Conservation (phyloP, 2,888 invertebrate species). For the Drosophila emarginata region DNA sequence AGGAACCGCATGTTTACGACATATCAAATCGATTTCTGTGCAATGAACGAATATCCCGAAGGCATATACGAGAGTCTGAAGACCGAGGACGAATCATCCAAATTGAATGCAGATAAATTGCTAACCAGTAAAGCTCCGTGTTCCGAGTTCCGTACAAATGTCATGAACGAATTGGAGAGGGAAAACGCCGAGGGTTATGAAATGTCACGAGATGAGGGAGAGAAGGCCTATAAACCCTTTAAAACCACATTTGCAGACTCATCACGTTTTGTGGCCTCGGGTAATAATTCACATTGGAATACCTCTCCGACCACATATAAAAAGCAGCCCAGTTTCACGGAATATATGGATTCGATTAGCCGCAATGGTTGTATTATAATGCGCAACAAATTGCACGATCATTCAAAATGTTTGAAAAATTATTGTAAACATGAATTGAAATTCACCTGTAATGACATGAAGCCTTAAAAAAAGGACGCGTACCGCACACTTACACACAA, state of each 20-base stretch:
- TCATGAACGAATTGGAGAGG: slow-evolving; percentile 68
- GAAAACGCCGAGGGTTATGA: slow-evolving; percentile 45
- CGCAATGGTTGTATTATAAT: slow-evolving; percentile 80
- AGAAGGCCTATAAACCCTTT: slow-evolving; percentile 73
- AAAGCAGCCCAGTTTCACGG: slow-evolving; percentile 73
- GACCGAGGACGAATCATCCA: slow-evolving; percentile 60
- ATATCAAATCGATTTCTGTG: slow-evolving; percentile 85
- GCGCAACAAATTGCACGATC: slow-evolving; percentile 80
- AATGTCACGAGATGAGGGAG: slow-evolving; percentile 59
- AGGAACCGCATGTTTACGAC: slow-evolving; percentile 84
- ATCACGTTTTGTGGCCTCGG: slow-evolving; percentile 66
- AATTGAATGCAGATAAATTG: slow-evolving; percentile 58
- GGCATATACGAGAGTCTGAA: slow-evolving; percentile 77
- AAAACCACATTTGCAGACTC: slow-evolving; percentile 75
- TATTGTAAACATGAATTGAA: slow-evolving; percentile 77
- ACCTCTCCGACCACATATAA: slow-evolving; percentile 54
- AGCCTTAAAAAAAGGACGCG: slow-evolving; percentile 27
- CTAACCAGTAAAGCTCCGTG: slow-evolving; percentile 67
- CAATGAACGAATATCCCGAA: slow-evolving; percentile 78
- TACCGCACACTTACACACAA: too few relatives aligned
- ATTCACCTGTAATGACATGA: slow-evolving; percentile 66
- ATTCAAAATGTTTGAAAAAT: slow-evolving; percentile 76
- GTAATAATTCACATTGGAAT: slow-evolving; percentile 79
- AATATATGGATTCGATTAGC: slow-evolving; percentile 81
- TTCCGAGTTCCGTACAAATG: slow-evolving; percentile 71